Conservation (phyloP, 2,888 invertebrate genomes). For the Rhagonycha lutea region DNA sequence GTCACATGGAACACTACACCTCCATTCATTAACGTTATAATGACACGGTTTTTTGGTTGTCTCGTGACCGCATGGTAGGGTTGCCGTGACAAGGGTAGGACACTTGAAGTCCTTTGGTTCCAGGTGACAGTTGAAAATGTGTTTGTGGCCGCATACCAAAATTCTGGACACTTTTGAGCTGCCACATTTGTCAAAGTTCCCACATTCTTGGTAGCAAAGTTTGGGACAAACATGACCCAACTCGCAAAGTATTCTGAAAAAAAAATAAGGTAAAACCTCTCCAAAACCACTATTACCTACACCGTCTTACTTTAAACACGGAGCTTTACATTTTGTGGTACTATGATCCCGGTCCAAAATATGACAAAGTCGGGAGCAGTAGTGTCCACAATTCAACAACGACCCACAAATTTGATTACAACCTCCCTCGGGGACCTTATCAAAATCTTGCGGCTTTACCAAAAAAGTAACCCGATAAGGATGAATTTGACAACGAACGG, state of each 20-base stretch:
- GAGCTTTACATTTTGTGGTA: conserved; percentile 55
- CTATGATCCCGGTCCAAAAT: conserved; percentile 60
- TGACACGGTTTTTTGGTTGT: conserved; percentile 54
- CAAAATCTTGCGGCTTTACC: conserved; percentile 53
- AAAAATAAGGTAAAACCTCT: neutral
- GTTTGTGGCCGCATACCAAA: conserved; percentile 59
- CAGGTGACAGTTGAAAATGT: conserved; percentile 54
- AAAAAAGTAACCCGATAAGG: conserved; percentile 52
- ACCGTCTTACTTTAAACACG: conserved; percentile 58
- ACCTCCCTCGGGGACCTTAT: conserved; percentile 61
- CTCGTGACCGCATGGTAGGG: conserved; percentile 38
- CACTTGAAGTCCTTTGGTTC: conserved; percentile 38
- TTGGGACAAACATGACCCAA: conserved; percentile 59
- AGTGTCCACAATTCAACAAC: conserved; percentile 64
- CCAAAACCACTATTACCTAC: neutral
- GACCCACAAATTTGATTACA: conserved; percentile 13
- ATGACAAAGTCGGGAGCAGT: conserved; percentile 66
- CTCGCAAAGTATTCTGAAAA: conserved; percentile 57
- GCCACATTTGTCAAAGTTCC: too few species aligned
- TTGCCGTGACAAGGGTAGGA: conserved; percentile 35
- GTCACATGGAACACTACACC: conserved; percentile 58
- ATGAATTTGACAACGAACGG: conserved; percentile 61
- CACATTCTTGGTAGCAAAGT: conserved; percentile 50
- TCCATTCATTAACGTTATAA: conserved; percentile 45
- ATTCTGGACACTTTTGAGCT: conserved; percentile 45